Evolutionary conservation across 1,140 invertebrate genomes (phyloP), one percentile per base, ranked within the genome.

Genomic region (Zaprionus kolodkinae): DNA sequence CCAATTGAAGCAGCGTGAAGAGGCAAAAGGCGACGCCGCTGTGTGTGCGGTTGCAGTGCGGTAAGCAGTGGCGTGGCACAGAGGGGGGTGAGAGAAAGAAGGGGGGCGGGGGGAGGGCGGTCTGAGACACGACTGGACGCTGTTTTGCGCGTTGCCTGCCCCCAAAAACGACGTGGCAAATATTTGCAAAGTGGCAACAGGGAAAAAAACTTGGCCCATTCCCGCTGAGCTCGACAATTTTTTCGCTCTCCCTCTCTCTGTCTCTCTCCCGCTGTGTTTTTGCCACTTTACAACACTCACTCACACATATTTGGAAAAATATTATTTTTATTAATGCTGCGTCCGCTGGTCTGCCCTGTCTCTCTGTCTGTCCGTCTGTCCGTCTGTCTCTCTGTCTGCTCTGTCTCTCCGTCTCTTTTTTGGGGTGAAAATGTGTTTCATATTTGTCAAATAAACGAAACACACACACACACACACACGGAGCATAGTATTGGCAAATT

Each of bases 251-350:
- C 21, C 21, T 21, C 21, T 21, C 21, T 21, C 21, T n/a, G n/a
- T 21, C 21, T 30, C 27, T 76, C 48, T 73, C 50, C 70, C 64
- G 57, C 70, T 55, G 63, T 21, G 57, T 68, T 70, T 62, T 61
- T 72, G 62, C 74, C 69, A 72, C 68, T 76, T 72, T 72, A 76
- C 74, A 76, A 38, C 59, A 57, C 40, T 38, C 36, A 50, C 27
- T 27, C 45, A 62, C 9, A 36, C 30, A 65, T 66, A 70, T 2
- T 70, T 62, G 73, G 56, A 38, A 85, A 85, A 85, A 85, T 85
- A 85, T 85, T 85, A 86, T 85, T 85, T 85, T 85, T 85, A 85
- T 85, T 85, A 85, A 85, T 85, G 82, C 82, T 86, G 56, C 67
- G 54, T 48, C 55, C 27, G 27, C 27, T 30, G 3, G 67, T 81